These are phyloP conservation scores for Umimayanthus chanpuru DNA, from an alignment of 92 coral and sea anemone genomes.

Conservation along the genomic window DNA sequence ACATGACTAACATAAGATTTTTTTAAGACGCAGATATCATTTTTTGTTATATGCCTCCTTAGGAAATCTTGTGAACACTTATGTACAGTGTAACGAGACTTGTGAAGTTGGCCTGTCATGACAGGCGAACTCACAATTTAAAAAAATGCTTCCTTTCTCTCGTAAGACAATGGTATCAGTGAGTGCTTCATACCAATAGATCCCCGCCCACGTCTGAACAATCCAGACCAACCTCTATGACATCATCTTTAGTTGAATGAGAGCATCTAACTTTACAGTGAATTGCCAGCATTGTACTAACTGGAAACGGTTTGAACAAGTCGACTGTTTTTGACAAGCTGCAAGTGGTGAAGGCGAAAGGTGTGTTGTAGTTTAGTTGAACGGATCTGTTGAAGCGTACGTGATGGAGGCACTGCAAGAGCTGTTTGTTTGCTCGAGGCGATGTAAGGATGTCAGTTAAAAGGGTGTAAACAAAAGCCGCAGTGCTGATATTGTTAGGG, in stretches of 20 bases:
- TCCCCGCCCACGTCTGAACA: constrained; percentile 26
- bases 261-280: background rate
- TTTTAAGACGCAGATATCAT: background rate
- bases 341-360: background rate
- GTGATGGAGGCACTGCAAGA: background rate
- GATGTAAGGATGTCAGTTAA: constrained; percentile 28
- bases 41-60: background rate
- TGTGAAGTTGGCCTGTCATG: constrained; percentile 1
- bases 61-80: constrained; percentile 12
- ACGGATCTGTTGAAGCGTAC: background rate
- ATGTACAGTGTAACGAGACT: background rate
- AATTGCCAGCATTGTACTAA: background rate
- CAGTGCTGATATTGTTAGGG: constrained; percentile 30
- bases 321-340: background rate
- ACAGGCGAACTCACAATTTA: background rate
- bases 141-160: constrained; percentile 10
- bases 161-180: constrained; percentile 15
- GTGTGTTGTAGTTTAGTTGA: background rate
- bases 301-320: background rate
- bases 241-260: constrained; percentile 25
- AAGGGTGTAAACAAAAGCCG: constrained; percentile 43
- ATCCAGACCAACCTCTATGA: constrained; percentile 18
- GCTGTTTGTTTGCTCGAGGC: constrained; percentile 41
- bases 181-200: background rate
- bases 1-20: background rate